Conservation (phyloP, 2,113 vertebrate species). For the Chaenogobius annularis region DNA sequence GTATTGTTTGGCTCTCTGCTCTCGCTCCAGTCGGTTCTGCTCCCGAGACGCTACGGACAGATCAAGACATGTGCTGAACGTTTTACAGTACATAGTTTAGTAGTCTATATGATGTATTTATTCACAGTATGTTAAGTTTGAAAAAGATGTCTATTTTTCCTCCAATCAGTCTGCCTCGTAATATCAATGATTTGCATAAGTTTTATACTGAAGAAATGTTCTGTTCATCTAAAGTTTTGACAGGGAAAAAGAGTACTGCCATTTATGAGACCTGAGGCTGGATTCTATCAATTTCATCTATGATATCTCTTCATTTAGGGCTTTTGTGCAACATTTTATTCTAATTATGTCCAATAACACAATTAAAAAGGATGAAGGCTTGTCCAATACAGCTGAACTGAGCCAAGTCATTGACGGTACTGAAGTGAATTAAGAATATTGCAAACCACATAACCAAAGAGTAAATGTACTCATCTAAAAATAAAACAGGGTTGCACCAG, state of each 20-base stretch:
- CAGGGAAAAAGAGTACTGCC: not conserved
- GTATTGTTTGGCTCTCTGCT: slow-evolving; percentile 84
- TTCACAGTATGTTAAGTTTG: too few species aligned
- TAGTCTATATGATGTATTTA: too few species aligned
- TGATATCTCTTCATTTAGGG: not conserved
- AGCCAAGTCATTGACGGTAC: too few species aligned
- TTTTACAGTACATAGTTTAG: too few species aligned
- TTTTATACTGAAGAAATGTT: too few species aligned
- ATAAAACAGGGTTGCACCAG: not conserved
- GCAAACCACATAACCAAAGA: too few species aligned
- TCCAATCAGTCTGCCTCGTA: not conserved
- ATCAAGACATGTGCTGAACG: not conserved
- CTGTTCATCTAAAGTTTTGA: too few species aligned
- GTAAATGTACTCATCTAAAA: not conserved
- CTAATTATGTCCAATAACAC: too few species aligned
- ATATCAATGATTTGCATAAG: too few species aligned
- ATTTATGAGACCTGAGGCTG: not conserved
- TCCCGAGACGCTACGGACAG: slow-evolving; percentile 83
- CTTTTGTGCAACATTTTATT: too few species aligned
- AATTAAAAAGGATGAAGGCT: not conserved
- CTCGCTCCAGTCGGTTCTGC: slow-evolving; percentile 81
- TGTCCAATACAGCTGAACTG: not conserved
- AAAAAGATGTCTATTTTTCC: not conserved
- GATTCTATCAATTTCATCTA: not conserved
- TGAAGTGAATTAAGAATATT: too few species aligned